Conservation (phyloP, 1,140 invertebrate genomes). For the Tetragonula clypearis region DNA sequence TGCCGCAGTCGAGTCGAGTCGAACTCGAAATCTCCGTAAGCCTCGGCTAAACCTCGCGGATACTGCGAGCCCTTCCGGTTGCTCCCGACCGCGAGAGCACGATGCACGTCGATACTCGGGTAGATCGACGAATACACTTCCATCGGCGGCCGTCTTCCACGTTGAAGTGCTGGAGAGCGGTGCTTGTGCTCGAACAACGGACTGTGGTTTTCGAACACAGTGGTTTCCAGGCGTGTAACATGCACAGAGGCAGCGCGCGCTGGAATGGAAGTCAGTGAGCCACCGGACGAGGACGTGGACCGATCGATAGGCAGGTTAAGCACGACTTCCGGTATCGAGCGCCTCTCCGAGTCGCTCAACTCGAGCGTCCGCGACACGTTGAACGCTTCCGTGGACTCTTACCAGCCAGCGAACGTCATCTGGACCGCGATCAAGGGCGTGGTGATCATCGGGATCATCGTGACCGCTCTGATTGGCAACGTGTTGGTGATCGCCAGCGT, state of each 20-base stretch:
- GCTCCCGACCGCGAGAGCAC: not conserved
- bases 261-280: constrained; percentile 74
- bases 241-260: constrained; percentile 1
- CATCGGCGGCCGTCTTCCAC: too few species aligned
- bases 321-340: constrained; percentile 24
- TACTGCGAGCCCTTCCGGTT: too few species aligned
- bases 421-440: constrained; percentile 81
- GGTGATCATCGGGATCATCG: constrained; percentile 88
- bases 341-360: constrained; percentile 13
- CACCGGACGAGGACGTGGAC: constrained; percentile 62
- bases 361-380: constrained; percentile 7
- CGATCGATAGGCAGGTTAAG: constrained; percentile 47
- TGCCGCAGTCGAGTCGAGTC: not conserved
- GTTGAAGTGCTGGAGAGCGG: too few species aligned
- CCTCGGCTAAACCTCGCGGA: not conserved
- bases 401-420: constrained; percentile 32
- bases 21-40: not conserved
- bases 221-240: constrained; percentile 27
- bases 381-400: not conserved
- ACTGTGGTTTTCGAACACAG: not conserved
- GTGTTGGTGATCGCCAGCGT: constrained; percentile 90
- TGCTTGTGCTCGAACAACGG: not conserved
- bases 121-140: too few species aligned
- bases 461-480: constrained; percentile 90
- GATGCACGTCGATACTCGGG: not conserved